Conservation (phyloP, 2,113 vertebrate species). For the Odontophorus gujanensis region DNA sequence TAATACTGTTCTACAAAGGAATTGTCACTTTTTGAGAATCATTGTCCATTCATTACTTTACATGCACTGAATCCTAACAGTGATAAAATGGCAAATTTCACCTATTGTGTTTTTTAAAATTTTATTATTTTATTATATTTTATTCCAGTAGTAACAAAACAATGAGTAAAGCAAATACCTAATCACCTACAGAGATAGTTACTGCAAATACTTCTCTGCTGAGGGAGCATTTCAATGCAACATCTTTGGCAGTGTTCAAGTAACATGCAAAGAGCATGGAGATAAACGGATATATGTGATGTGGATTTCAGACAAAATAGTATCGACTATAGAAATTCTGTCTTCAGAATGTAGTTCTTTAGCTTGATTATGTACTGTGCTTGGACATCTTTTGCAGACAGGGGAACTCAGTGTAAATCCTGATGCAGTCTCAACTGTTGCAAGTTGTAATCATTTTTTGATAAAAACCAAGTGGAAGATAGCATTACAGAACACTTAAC, state of each 20-base stretch:
- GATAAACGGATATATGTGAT: accelerated
- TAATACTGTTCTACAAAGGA: neutral
- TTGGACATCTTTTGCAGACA: neutral
- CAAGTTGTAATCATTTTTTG: neutral
- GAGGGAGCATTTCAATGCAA: neutral
- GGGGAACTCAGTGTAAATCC: neutral
- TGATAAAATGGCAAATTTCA: neutral
- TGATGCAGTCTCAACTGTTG: neutral
- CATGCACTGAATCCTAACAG: neutral
- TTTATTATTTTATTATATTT: neutral
- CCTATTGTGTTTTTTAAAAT: too few species aligned
- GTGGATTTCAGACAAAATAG: neutral
- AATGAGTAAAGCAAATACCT: neutral
- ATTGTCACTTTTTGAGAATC: neutral
- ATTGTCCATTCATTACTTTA: neutral
- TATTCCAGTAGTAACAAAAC: neutral
- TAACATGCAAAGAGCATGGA: neutral
- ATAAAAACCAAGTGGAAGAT: neutral
- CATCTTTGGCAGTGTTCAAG: neutral
- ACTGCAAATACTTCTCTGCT: neutral
- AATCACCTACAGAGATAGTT: neutral
- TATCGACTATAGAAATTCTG: neutral
- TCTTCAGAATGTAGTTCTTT: neutral
- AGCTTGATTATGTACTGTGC: neutral
- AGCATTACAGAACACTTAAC: neutral